Base-by-base conservation (phyloP, 30 jellyfish, hydroid and myxozoan genomes). In the Sanderia malayensis region DNA sequence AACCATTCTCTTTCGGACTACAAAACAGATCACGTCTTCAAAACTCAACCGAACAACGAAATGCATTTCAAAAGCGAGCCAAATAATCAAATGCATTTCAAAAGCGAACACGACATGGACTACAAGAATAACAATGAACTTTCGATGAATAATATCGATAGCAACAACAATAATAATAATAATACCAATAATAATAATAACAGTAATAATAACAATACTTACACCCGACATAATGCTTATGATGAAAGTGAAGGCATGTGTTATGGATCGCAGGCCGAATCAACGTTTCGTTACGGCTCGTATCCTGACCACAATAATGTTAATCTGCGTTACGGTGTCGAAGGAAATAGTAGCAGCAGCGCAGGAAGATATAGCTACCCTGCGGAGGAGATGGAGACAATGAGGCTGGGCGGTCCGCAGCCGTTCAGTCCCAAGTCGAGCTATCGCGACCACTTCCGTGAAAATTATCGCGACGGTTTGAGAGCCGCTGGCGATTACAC, bases 51-150 rank as follows among this genome's bases (percentile, higher is more conserved):
- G 23, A 64, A 64, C n/a, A n/a, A n/a, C n/a, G n/a, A n/a, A n/a
- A 18, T 46, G n/a, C 59, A 58, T 1, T 78, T 19, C 69, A 78
- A 78, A 66, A 34, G 61, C 25, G 89, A 78, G 28, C 82, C n/a
- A n/a, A n/a, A n/a, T n/a, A n/a, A n/a, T n/a, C n/a, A n/a, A n/a
- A 18, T 46, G n/a, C 59, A 58, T 1, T 78, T 19, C 69, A 78
- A 78, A 66, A 34, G 61, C 25, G 89, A 78, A 37, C 82, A 75
- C 55, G 28, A 22, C n/a, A 23, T 78, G 57, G 75, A 67, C n/a
- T 87, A 80, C 90, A 87, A 79, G 74, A n/a, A n/a, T n/a, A n/a
- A n/a, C n/a, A 79, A 75, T 84, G 87, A 71, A 63, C 63, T 86
- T 49, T 94, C 74, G 65, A 66, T 57, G n/a, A 79, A n/a, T 23